phyloP scores from a whole-genome alignment of 2,797 vertebrate species.

The Micropoecilia bifurca region DNA sequence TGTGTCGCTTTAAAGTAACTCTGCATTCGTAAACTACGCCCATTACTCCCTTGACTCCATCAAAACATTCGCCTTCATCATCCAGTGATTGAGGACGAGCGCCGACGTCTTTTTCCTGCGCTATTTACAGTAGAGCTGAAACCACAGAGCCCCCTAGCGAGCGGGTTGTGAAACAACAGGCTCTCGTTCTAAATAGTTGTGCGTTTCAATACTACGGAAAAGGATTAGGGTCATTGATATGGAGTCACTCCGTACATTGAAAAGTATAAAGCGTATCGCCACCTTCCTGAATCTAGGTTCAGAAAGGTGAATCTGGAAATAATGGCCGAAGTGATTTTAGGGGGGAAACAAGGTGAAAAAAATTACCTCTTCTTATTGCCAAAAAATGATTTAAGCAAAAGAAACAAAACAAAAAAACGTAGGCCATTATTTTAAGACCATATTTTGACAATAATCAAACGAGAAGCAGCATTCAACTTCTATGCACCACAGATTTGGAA shows the following conservation, averaged over 20 bases:
- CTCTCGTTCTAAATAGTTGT: not conserved
- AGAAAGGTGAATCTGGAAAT: no score
- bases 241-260: no score
- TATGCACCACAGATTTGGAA: no score
- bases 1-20: not conserved
- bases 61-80: constrained; percentile 71
- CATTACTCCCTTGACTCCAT: constrained; percentile 47
- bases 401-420: no score
- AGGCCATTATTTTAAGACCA: no score
- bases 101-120: constrained; percentile 47
- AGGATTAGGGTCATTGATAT: not conserved
- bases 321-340: no score
- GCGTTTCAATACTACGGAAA: not conserved
- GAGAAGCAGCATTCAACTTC: no score
- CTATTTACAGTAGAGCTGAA: not conserved
- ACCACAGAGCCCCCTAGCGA: constrained; percentile 18
- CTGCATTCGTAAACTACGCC: not conserved
- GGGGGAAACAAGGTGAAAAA: no score
- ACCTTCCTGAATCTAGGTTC: no score
- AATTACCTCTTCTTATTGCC: no score
- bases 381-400: no score
- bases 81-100: constrained; percentile 24
- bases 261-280: no score
- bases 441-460: not conserved
- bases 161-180: not conserved